Conservation (phyloP, 1,140 invertebrate species). For the Hyles vespertilio region DNA sequence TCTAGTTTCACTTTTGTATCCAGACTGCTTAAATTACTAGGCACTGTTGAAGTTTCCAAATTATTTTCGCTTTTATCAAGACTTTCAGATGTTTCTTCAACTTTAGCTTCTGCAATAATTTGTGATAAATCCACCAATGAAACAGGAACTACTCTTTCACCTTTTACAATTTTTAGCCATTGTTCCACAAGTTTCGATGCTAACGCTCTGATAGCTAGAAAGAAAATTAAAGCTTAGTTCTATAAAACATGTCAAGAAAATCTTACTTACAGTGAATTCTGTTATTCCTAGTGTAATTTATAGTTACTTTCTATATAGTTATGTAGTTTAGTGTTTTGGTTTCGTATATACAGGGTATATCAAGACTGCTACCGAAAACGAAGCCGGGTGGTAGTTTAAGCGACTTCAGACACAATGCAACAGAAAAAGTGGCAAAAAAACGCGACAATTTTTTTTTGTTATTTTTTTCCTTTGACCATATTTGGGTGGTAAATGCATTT, state of each 20-base stretch:
- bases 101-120: slow-evolving; percentile 45
- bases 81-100: slow-evolving; percentile 31
- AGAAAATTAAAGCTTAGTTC: slow-evolving; percentile 32
- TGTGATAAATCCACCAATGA: slow-evolving; percentile 49
- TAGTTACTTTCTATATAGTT: too few relatives aligned
- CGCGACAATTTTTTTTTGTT: too few relatives aligned
- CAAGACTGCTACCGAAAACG: too few relatives aligned
- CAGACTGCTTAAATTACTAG: slow-evolving; percentile 8
- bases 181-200: slow-evolving; percentile 90
- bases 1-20: slow-evolving; percentile 34
- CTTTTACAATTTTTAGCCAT: slow-evolving; percentile 92
- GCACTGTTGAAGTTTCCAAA: slow-evolving; percentile 15
- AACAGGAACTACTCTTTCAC: slow-evolving; percentile 72
- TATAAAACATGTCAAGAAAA: too few relatives aligned
- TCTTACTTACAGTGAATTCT: neutral
- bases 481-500: too few relatives aligned
- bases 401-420: too few relatives aligned
- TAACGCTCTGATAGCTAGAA: slow-evolving; percentile 81
- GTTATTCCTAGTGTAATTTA: too few relatives aligned
- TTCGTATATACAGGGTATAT: too few relatives aligned
- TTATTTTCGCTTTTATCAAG: slow-evolving; percentile 20
- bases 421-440: too few relatives aligned
- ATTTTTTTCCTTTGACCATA: too few relatives aligned
- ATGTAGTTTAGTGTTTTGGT: too few relatives aligned
- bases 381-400: too few relatives aligned